These are phyloP conservation scores for Drosophila nigricruria DNA, from an alignment of 2,888 invertebrate species.

Conservation along the genomic window DNA sequence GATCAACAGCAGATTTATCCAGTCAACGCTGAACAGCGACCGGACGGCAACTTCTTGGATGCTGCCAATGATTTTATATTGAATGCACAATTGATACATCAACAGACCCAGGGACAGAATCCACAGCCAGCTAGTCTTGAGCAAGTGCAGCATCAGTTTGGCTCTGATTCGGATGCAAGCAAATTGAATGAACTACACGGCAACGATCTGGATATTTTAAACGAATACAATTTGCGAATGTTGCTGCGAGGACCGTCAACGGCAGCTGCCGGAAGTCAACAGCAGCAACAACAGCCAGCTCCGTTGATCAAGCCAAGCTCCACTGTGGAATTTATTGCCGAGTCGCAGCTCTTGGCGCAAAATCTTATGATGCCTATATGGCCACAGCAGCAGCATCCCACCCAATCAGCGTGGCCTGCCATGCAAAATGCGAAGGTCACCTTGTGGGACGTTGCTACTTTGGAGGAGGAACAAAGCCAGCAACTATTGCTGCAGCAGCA, in stretches of 20 bases:
- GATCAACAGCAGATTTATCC: constrained; percentile 59
- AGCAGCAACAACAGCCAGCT: constrained; percentile 31
- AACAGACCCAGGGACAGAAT: constrained; percentile 51
- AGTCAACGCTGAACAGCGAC: constrained; percentile 49
- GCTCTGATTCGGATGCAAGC: constrained; percentile 12
- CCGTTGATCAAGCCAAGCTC: constrained; percentile 33
- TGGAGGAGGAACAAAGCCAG: constrained; percentile 67
- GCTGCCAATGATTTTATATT: constrained; percentile 74
- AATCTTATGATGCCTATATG: constrained; percentile 78
- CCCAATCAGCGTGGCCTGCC: constrained; percentile 50
- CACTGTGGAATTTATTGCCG: constrained; percentile 66
- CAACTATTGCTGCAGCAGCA: constrained; percentile 56
- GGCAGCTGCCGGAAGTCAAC: constrained; percentile 14
- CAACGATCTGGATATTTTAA: constrained; percentile 70
- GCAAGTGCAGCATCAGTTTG: constrained; percentile 22
- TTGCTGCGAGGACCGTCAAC: constrained; percentile 65
- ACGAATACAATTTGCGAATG: constrained; percentile 81
- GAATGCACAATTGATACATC: constrained; percentile 70
- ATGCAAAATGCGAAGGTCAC: constrained; percentile 54
- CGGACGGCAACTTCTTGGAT: constrained; percentile 57
- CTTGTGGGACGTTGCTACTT: constrained; percentile 71
- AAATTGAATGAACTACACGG: constrained; percentile 36
- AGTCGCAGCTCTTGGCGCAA: constrained; percentile 68
- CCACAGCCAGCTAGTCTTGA: constrained; percentile 7
- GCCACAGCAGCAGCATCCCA: constrained; percentile 53